These are phyloP conservation scores for Drepanosiphum platanoidis DNA, from an alignment of 2,888 invertebrate species.

Conservation along the genomic window DNA sequence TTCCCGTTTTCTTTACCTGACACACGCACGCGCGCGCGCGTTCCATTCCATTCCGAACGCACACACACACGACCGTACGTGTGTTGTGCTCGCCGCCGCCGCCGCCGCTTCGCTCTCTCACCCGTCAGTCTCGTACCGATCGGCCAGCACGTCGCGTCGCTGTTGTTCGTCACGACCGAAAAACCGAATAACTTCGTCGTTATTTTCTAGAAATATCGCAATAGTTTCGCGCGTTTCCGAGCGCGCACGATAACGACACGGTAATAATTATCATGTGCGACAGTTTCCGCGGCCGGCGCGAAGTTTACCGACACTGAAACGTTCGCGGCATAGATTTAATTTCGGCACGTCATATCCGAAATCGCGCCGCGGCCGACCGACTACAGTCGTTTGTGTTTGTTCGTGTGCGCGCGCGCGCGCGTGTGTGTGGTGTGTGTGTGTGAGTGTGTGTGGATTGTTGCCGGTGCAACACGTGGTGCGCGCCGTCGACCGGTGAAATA, in stretches of 20 bases:
- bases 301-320: not conserved
- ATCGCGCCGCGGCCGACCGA: not conserved
- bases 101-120: slow-evolving; percentile 23
- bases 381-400: too few relatives aligned
- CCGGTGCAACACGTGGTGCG: slow-evolving; percentile 18
- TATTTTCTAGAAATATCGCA: not conserved
- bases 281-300: not conserved
- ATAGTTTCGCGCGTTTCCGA: not conserved
- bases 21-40: slow-evolving; percentile 18
- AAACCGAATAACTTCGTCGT: not conserved
- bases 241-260: not conserved
- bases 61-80: not conserved
- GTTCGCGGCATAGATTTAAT: not conserved
- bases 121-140: slow-evolving; percentile 50
- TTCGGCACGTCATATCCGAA: not conserved
- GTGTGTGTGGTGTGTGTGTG: not conserved
- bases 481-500: too few relatives aligned
- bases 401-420: too few relatives aligned
- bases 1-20: slow-evolving; percentile 59
- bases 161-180: not conserved
- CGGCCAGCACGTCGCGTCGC: not conserved
- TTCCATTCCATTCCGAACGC: slow-evolving; percentile 8
- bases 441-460: not conserved
- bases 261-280: not conserved
- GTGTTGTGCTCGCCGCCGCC: not conserved